Percentiles rank a stretch among this genome's conserved stretches.
These are phyloP conservation scores for Carcharodon carcharias DNA, from an alignment of 2,797 vertebrate genomes.

Conservation along the genomic window DNA sequence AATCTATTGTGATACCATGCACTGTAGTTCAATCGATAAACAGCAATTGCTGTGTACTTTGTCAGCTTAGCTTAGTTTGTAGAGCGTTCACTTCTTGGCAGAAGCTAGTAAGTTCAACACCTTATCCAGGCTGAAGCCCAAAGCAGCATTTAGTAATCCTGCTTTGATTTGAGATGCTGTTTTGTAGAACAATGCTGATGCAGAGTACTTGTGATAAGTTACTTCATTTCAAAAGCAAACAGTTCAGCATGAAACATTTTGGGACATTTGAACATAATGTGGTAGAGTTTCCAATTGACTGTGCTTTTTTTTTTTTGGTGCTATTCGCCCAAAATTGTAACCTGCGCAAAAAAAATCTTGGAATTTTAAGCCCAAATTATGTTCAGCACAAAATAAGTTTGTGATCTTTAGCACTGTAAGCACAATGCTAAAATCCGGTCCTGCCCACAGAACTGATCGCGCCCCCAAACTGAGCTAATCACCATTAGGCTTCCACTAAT, in stretches of 20 bases:
- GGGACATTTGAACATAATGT: neutral
- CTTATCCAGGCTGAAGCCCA: neutral
- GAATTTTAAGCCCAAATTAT: neutral
- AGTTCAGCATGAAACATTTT: neutral
- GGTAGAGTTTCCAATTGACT: neutral
- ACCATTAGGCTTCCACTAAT: neutral
- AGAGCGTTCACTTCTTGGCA: neutral
- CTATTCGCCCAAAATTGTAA: neutral
- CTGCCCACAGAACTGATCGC: neutral
- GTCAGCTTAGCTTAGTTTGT: no score
- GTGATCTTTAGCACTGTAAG: neutral
- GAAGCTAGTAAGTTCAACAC: neutral
- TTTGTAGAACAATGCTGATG: neutral
- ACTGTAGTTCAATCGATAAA: neutral
- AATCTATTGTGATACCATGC: neutral
- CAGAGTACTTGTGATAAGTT: neutral
- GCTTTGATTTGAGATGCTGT: neutral
- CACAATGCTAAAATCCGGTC: neutral
- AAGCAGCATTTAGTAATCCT: neutral
- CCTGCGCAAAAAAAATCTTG: neutral
- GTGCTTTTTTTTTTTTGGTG: neutral
- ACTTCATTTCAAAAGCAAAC: neutral
- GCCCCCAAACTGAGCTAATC: neutral
- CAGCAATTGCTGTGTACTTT: neutral
- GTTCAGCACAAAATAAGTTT: neutral